These are phyloP conservation scores for Nemotelus nigrinus DNA, from an alignment of 2,888 invertebrate species.

Conservation along the genomic window DNA sequence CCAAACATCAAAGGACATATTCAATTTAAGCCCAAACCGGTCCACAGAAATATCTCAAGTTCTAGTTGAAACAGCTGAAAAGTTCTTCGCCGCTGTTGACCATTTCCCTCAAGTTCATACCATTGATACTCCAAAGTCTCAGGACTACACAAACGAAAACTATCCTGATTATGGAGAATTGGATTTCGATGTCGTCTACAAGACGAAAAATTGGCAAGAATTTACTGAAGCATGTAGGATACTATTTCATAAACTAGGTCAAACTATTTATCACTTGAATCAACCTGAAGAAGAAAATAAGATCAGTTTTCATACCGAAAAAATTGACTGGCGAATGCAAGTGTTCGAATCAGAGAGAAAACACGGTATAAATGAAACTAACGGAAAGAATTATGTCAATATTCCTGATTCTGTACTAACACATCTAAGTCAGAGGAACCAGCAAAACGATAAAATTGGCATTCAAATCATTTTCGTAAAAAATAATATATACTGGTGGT, in stretches of 20 bases:
- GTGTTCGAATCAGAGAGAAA: constrained; percentile 7
- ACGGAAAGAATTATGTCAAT: too few relatives aligned
- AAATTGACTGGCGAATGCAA: constrained; percentile 21
- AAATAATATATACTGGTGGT: constrained; percentile 57
- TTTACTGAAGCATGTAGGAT: constrained; percentile 26
- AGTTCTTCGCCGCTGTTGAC: constrained; percentile 43
- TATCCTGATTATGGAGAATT: constrained; percentile 49
- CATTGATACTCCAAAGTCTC: background rate
- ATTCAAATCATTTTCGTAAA: constrained; percentile 24
- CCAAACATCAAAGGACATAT: constrained; percentile 21
- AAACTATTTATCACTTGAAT: constrained; percentile 11
- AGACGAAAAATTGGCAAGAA: constrained; percentile 45
- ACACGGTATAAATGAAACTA: background rate
- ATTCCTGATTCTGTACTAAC: background rate
- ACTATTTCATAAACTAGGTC: constrained; percentile 39
- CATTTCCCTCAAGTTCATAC: constrained; percentile 33
- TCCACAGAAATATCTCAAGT: constrained; percentile 15
- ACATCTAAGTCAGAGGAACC: background rate
- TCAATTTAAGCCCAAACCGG: constrained; percentile 6
- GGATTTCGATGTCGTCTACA: constrained; percentile 39
- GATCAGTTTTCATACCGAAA: background rate
- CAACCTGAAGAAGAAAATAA: constrained; percentile 32
- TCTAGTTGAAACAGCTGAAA: constrained; percentile 21
- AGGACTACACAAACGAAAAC: constrained; percentile 42
- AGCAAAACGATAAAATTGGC: constrained; percentile 16